Evolutionary conservation across 2,797 vertebrate genomes (phyloP), one percentile per base, ranked within the genome.

Genomic region (Rhinatrema bivittatum): DNA sequence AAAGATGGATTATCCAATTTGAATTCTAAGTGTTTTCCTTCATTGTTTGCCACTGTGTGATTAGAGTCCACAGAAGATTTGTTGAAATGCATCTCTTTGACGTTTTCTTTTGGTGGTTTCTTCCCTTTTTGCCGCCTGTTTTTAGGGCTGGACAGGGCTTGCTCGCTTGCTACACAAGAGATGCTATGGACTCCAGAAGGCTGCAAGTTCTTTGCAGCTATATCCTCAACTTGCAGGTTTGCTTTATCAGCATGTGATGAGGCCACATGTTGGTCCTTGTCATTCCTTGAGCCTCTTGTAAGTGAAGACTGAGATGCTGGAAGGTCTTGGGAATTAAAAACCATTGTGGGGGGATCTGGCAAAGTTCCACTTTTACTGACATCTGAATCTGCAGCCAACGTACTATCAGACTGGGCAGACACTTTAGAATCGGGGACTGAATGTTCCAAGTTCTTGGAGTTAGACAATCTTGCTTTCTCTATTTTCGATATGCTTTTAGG

Each of bases 371-470:
- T 32, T 60, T 65, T 67, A 46, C 32, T 62, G 24, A 54, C 28
- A 17, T 14, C 74, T 2, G 52, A 9, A 20, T 84, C 81, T 4
- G 35, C 0, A 0, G 50, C 53, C 0, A 36, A 41, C 6, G 53
- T 28, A 23, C 44, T 36, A 9, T 40, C 42, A 15, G 35, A 19
- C 3, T 67, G 80, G 24, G 58, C 2, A 3, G 47, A 15, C n/a
- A 31, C 25, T 56, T 70, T 76, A 17, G 61, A 39, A 32, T 29
- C 66, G 22, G 57, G 72, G 52, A 88, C 22, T 76, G 25, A 35
- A 16, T 74, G 70, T 30, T 92, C 89, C 4, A 74, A 50, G 31
- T 84, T 84, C 71, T 84, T 93, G 20, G 62, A 63, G 43, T 68
- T 60, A 25, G 56, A 62, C 2, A 63, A 66, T 62, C 86, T 94